Evolutionary conservation across 2,113 vertebrate species (phyloP), one percentile per base, ranked within the genome.

Genomic region (Melierax canorus): DNA sequence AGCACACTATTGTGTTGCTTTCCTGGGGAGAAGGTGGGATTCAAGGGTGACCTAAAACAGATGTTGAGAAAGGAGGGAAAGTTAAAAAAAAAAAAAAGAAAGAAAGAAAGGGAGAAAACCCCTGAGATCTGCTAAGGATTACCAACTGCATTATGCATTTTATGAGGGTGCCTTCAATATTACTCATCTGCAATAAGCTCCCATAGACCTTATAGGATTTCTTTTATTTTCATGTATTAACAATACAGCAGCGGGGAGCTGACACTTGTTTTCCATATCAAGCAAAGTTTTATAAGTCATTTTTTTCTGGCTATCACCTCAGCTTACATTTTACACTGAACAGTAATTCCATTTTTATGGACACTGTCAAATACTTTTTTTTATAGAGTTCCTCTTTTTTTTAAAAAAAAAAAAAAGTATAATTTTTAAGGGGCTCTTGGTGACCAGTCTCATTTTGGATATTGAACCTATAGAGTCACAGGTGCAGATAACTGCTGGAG

Each of bases 21-120:
- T 97, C 86, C 94, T 56, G 48, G 86, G 51, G 63, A 93, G 77
- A 96, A 95, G 73, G 88, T 95, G 46, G 68, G 90, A 96, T 93
- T 96, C 94, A 88, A 86, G 72, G 48, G 67, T 96, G 90, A 97
- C 88, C 91, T 94, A 94, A 97, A 97, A 81, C 84, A 97, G 77
- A 95, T 95, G 91, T 73, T 81, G 78, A 87, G 56, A 87, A 92
- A 84, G 64, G 30, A 95, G 45, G 9, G 41, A 94, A 94, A 92
- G 41, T 34, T 27, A 66, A 59, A 48, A 38, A 13, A 84, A 56
- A 59, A 41, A 41, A 62, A 58, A 30, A 55, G 4, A 60, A 38
- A n/a, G 15, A 39, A 29, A 79, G 16, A 80, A 68, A 83, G 12
- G 20, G 24, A 23, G 56, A 60, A 96, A 89, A 9, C 30, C 14